Percentiles rank a stretch among this genome's conserved stretches.
These are phyloP conservation scores for Poecilobothrus nobilitatus DNA, from an alignment of 2,888 invertebrate genomes.

Conservation along the genomic window DNA sequence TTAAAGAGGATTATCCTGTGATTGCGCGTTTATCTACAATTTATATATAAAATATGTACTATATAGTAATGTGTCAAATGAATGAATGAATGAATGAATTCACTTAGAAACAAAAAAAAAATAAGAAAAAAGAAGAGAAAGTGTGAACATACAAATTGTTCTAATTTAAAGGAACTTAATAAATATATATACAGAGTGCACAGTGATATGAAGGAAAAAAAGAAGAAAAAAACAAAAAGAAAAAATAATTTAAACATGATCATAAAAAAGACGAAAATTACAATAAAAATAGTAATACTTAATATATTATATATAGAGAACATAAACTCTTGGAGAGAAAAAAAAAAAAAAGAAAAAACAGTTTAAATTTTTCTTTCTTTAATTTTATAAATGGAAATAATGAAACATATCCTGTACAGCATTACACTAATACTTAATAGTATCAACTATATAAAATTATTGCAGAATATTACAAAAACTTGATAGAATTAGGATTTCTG, in stretches of 20 bases:
- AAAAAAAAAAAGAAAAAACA: too few species aligned
- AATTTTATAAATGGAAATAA: neutral
- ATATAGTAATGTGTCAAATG: too few species aligned
- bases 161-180: conserved; percentile 1
- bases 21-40: neutral
- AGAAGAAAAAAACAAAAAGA: neutral
- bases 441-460: too few species aligned
- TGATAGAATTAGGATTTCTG: too few species aligned
- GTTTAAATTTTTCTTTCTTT: neutral
- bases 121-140: neutral
- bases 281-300: neutral
- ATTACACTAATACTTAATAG: too few species aligned
- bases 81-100: too few species aligned
- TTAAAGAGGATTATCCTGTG: neutral
- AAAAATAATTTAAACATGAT: too few species aligned
- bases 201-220: neutral
- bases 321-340: too few species aligned
- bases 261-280: neutral
- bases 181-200: neutral
- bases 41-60: too few species aligned
- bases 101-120: neutral
- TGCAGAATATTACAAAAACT: neutral
- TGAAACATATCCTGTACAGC: neutral
- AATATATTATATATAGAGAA: too few species aligned
- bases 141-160: neutral